Evolutionary conservation across 2,113 vertebrate species (phyloP).

Genomic region (Nansenia antarctica): DNA sequence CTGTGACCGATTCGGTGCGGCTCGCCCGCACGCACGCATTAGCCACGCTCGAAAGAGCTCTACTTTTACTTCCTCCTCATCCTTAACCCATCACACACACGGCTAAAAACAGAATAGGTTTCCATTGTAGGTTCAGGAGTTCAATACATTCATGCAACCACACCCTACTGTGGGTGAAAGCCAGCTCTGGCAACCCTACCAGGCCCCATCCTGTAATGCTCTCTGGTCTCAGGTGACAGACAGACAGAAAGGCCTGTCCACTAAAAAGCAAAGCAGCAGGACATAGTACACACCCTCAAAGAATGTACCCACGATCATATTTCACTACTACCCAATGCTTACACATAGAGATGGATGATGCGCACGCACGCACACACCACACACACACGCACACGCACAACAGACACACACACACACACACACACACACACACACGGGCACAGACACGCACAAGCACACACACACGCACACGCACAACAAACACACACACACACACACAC

Average conservation of each 20-base stretch:
- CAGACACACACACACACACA: conserved; percentile 7
- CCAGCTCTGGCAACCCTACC: not conserved
- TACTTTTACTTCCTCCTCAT: no score
- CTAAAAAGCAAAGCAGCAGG: not conserved
- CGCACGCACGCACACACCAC: no score
- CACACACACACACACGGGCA: not conserved
- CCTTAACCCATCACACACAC: no score
- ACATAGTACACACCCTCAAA: not conserved
- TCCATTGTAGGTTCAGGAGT: not conserved
- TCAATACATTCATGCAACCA: conserved; percentile 8
- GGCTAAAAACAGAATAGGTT: not conserved
- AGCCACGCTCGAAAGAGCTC: no score
- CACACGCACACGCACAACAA: not conserved
- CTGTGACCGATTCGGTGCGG: not conserved
- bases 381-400: not conserved
- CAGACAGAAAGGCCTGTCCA: conserved; percentile 39
- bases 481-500: conserved; percentile 8
- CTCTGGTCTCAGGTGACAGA: conserved; percentile 46
- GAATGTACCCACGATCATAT: not conserved
- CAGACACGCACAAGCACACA: not conserved
- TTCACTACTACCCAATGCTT: not conserved
- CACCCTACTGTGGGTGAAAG: not conserved
- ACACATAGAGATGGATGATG: not conserved
- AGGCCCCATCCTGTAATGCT: conserved; percentile 9
- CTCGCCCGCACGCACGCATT: no score